A percentile compares a stretch with the other conserved stretches of the same genome.
phyloP scores from a whole-genome alignment of 2,888 invertebrate species.

The Melinaea menophilus region DNA sequence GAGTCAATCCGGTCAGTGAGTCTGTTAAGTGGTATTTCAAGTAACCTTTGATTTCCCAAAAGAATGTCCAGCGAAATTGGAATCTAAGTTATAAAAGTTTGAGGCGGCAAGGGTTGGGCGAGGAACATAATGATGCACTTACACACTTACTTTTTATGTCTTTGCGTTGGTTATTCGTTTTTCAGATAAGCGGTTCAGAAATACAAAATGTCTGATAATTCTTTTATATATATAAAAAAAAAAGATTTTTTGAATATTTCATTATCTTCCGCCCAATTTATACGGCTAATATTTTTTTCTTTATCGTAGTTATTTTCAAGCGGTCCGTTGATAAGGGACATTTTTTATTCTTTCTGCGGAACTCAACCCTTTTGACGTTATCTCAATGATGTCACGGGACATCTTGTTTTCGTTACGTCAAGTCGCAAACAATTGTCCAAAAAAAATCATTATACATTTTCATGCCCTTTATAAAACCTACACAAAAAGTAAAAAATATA shows the following conservation, averaged over 20 bases:
- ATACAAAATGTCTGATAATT: background rate
- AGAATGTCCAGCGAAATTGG: conserved; percentile 32
- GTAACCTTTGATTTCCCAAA: conserved; percentile 36
- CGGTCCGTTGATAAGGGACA: conserved; percentile 55
- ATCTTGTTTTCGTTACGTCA: conserved; percentile 55
- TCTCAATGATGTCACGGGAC: conserved; percentile 63
- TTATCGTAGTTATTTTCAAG: conserved; percentile 39
- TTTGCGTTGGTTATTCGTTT: background rate
- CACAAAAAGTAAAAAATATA: background rate
- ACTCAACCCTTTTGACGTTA: conserved; percentile 73
- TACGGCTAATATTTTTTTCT: conserved; percentile 27
- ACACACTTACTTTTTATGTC: conserved; percentile 15
- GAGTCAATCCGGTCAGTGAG: conserved; percentile 33
- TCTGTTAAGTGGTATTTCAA: conserved; percentile 36
- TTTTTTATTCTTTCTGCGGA: conserved; percentile 53
- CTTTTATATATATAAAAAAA: background rate
- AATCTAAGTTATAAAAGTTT: conserved; percentile 30
- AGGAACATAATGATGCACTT: conserved; percentile 25
- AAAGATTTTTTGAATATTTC: background rate
- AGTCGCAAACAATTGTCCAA: conserved; percentile 39
- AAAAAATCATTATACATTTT: conserved; percentile 20
- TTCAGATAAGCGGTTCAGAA: background rate
- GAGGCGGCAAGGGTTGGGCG: conserved; percentile 32
- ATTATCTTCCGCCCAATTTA: conserved; percentile 15
- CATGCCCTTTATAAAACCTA: background rate